These are phyloP conservation scores for Lytechinus pictus DNA, from an alignment of 35 echinoderm and acorn worm species.

Conservation along the genomic window DNA sequence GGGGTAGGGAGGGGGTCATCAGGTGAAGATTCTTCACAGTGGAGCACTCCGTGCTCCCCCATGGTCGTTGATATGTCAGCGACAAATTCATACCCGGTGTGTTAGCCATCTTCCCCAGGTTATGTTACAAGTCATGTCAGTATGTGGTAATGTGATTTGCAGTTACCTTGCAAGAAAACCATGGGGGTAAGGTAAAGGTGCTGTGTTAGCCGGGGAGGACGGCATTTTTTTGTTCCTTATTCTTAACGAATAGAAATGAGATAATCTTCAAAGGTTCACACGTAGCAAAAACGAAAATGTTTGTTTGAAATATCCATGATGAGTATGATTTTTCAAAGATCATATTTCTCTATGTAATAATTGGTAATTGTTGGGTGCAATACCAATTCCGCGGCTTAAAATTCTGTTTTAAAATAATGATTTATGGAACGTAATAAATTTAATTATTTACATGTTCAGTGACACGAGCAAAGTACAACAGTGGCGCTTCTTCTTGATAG, in stretches of 20 bases:
- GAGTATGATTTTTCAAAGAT: no score
- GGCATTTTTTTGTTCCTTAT: not conserved
- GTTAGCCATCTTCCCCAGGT: conserved; percentile 1
- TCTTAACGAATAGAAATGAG: no score
- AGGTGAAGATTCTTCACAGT: not conserved
- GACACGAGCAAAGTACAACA: not conserved
- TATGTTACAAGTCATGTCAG: conserved; percentile 35
- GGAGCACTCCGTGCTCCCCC: not conserved
- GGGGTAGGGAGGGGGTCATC: not conserved
- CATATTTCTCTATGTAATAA: no score
- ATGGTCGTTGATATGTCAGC: conserved; percentile 23
- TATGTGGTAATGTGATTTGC: conserved; percentile 7
- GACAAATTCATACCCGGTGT: conserved; percentile 39
- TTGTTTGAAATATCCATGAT: no score
- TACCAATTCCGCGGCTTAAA: not conserved
- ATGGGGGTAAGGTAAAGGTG: not conserved
- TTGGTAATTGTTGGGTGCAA: no score
- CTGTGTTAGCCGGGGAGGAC: not conserved
- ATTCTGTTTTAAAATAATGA: not conserved
- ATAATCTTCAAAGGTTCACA: no score
- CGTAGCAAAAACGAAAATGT: no score
- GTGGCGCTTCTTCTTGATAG: not conserved
- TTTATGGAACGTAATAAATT: not conserved
- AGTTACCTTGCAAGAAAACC: not conserved
- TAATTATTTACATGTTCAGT: not conserved